Evolutionary conservation across 2,797 vertebrate genomes (phyloP).

Genomic region (Tadarida brasiliensis): DNA sequence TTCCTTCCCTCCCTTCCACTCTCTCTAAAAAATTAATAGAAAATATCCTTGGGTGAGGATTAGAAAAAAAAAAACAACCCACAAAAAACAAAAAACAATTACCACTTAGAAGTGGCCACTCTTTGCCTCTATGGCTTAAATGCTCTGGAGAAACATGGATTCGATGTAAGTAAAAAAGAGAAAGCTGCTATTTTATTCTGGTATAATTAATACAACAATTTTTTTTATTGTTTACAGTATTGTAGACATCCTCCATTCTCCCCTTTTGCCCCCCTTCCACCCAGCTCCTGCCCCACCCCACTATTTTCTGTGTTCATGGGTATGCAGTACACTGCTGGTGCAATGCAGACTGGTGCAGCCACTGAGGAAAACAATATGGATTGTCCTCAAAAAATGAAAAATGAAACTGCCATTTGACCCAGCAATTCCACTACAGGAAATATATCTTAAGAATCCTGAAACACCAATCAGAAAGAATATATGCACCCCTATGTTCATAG

Average conservation of each 20-base stretch:
- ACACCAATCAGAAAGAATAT: background rate
- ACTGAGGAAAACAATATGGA: background rate
- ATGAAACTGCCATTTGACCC: background rate
- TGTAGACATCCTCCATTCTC: background rate
- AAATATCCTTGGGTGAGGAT: too few species aligned
- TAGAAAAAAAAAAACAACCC: too few species aligned
- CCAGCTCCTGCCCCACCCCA: background rate
- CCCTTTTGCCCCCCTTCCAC: background rate
- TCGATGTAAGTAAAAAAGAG: background rate
- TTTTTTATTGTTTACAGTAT: background rate
- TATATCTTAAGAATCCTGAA: background rate
- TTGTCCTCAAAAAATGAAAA: background rate
- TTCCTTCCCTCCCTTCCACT: too few species aligned
- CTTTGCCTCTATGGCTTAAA: background rate
- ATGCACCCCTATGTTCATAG: background rate
- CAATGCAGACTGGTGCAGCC: background rate
- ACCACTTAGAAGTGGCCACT: too few species aligned
- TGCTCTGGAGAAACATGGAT: background rate
- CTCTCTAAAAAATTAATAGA: too few species aligned
- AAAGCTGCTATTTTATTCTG: background rate
- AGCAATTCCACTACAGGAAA: background rate
- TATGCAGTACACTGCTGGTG: background rate
- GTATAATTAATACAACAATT: background rate
- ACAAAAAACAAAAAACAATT: background rate
- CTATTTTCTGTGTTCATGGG: background rate